These are phyloP conservation scores for Hermaeophaga mercurialis DNA, from an alignment of 2,888 invertebrate species.

Conservation along the genomic window DNA sequence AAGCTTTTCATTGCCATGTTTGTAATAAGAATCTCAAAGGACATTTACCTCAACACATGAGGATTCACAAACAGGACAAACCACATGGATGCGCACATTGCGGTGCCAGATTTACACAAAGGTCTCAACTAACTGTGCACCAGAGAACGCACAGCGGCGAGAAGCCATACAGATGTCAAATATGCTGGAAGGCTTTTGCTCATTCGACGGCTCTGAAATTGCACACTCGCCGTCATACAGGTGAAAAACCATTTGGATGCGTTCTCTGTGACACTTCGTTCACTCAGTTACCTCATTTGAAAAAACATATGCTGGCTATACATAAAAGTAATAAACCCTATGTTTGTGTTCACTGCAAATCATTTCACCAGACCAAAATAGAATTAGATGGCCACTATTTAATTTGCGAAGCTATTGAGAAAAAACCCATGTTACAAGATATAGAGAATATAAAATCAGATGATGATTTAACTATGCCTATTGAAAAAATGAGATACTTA, in stretches of 20 bases:
- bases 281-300: conserved; percentile 83
- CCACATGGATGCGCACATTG: conserved; percentile 81
- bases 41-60: conserved; percentile 81
- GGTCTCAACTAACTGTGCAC: conserved; percentile 83
- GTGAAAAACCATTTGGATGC: conserved; percentile 82
- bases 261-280: conserved; percentile 74
- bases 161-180: conserved; percentile 80
- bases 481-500: conserved; percentile 78
- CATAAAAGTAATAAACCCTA: conserved; percentile 81
- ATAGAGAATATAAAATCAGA: conserved; percentile 44
- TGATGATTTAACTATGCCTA: conserved; percentile 63
- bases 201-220: conserved; percentile 85
- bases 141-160: conserved; percentile 84
- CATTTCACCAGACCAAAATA: conserved; percentile 77
- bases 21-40: conserved; percentile 83
- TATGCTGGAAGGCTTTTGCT: conserved; percentile 79
- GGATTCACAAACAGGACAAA: conserved; percentile 76
- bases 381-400: conserved; percentile 71
- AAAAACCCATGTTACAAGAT: conserved; percentile 31
- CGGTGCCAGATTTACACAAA: conserved; percentile 79
- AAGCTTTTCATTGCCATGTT: conserved; percentile 77
- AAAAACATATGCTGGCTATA: conserved; percentile 85
- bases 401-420: conserved; percentile 57
- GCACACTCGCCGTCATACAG: conserved; percentile 82
- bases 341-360: conserved; percentile 73